Percentiles rank a stretch among this genome's conserved stretches.
Evolutionary conservation across 2,113 vertebrate genomes (phyloP).

Genomic region (Hydropotes inermis): DNA sequence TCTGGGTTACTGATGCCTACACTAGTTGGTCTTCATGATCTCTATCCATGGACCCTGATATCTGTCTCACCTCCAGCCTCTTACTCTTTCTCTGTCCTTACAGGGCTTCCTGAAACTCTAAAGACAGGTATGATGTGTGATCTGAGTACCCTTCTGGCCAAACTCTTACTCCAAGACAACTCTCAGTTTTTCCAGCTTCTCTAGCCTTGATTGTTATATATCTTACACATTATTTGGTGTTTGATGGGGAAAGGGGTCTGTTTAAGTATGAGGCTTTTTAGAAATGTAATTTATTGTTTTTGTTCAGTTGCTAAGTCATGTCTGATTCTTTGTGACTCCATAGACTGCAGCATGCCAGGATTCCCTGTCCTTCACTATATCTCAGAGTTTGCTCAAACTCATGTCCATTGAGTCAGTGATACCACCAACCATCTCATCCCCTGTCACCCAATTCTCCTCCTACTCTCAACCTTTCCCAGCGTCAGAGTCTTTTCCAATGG

Average conservation of each 20-base stretch:
- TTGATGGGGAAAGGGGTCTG: background rate
- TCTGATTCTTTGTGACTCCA: background rate
- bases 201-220: background rate
- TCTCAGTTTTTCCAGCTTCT: background rate
- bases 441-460: background rate
- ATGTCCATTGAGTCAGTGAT: background rate
- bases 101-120: background rate
- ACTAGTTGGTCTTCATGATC: background rate
- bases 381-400: background rate
- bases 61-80: background rate
- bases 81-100: background rate
- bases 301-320: background rate
- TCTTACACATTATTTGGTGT: conserved; percentile 15
- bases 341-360: background rate
- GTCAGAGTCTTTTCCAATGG: background rate
- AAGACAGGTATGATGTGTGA: background rate
- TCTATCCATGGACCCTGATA: background rate
- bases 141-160: background rate
- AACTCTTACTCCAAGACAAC: background rate
- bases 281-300: background rate
- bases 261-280: background rate
- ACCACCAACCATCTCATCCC: background rate
- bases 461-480: background rate
- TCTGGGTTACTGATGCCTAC: background rate
- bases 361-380: background rate